Evolutionary conservation across 2,797 vertebrate species (phyloP), one percentile per base, ranked within the genome.

Genomic region (Paedocypris micromegethes): DNA sequence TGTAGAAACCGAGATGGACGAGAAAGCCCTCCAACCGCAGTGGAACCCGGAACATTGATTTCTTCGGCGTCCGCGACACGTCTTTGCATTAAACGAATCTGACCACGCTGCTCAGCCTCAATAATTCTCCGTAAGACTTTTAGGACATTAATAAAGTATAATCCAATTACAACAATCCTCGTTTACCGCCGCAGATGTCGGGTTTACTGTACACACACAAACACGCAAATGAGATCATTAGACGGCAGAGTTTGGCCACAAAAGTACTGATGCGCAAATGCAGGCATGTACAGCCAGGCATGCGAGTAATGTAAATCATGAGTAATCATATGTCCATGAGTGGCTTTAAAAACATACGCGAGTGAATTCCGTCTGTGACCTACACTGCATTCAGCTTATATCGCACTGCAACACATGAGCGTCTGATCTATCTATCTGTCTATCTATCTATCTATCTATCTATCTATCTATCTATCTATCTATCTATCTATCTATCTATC

Each of bases 161-260:
- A 82, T 82, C 78, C 70, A 79, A 79, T 82, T 82, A 81, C 67
- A 66, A 62, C 68, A 75, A 78, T 78, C 68, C 77, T 76, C 76
- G 74, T 79, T 77, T 75, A 66, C 70, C 5, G n/a, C 78, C 57
- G 67, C 63, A 67, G 69, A 77, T 67, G 60, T 68, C 68, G 48
- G 58, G 64, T 55, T 37, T 56, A 37, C 61, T 6, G 3, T 8
- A 57, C 37, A 61, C 50, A 68, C 39, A 71, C 56, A 69, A 52
- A 63, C 68, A 68, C 57, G 53, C 45, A 9, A 50, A 52, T 37
- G 66, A 57, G 51, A 55, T 69, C n/a, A 37, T 60, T 74, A 40
- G 55, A 5, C 41, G 52, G n/a, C 41, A 60, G 46, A 54, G 43
- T 59, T 42, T 52, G 51, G 7, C 9, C 43, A 9, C 49, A 44